These are phyloP conservation scores for Basileuterus tristriatus DNA, from an alignment of 2,797 vertebrate species.

Conservation along the genomic window DNA sequence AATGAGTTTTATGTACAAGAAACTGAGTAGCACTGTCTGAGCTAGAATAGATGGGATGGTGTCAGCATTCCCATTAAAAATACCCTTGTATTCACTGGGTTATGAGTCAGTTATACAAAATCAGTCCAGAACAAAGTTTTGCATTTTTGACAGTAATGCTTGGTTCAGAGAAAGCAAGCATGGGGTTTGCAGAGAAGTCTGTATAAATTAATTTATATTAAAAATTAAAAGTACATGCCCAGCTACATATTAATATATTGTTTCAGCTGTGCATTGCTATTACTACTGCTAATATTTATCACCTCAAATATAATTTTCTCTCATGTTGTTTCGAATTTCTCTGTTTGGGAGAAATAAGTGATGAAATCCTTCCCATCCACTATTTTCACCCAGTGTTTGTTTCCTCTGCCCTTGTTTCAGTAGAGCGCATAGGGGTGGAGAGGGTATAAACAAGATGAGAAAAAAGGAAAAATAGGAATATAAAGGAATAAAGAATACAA, in stretches of 20 bases:
- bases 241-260: neutral
- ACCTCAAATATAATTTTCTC: neutral
- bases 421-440: accelerated
- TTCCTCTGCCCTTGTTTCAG: neutral
- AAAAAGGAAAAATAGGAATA: neutral
- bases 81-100: neutral
- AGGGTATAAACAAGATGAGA: neutral
- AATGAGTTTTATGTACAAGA: conserved; percentile 31
- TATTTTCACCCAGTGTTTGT: neutral
- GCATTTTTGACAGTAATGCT: conserved; percentile 15
- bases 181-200: neutral
- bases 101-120: conserved; percentile 1
- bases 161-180: neutral
- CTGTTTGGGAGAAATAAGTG: neutral
- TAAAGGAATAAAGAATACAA: neutral
- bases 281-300: neutral
- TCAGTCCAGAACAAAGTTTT: neutral
- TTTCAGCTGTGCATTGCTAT: neutral
- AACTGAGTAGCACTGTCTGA: neutral
- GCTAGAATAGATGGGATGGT: neutral
- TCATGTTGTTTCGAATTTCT: neutral
- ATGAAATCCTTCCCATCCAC: neutral
- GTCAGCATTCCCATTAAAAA: conserved; percentile 40
- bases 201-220: neutral
- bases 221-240: neutral